Evolutionary conservation across 2,888 invertebrate genomes (phyloP).

Genomic region (Escarpia spicata): DNA sequence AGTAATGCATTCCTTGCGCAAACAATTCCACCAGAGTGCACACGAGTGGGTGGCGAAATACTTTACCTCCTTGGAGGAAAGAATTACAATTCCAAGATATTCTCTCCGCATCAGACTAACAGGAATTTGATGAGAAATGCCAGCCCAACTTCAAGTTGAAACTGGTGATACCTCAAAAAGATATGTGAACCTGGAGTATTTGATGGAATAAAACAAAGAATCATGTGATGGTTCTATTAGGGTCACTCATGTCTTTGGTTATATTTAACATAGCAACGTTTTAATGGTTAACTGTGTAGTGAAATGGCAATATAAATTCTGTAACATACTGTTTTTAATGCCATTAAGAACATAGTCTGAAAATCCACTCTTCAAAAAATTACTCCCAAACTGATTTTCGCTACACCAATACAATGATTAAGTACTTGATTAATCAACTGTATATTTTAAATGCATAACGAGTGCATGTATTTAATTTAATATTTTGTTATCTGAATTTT

Average conservation of each 20-base stretch:
- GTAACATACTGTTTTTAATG: no score
- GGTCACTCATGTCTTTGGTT: background rate
- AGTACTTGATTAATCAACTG: no score
- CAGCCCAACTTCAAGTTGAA: background rate
- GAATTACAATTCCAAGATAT: background rate
- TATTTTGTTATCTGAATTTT: no score
- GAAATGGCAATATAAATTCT: background rate
- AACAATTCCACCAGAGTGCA: background rate
- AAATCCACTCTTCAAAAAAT: no score
- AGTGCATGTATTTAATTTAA: no score
- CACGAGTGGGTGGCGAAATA: background rate
- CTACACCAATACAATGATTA: no score
- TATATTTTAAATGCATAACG: no score
- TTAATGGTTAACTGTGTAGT: background rate
- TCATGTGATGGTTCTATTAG: background rate
- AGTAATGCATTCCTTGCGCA: background rate
- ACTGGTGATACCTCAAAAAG: background rate
- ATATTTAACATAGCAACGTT: background rate
- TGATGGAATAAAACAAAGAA: background rate
- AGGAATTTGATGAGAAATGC: background rate
- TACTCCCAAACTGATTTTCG: no score
- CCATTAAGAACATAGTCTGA: no score
- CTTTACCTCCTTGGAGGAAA: constrained; percentile 14
- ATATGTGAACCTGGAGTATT: background rate
- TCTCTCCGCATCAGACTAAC: background rate